Percentiles rank a stretch among this genome's conserved stretches.
Evolutionary conservation across 2,888 invertebrate species (phyloP).

Genomic region (Parnassius apollo): DNA sequence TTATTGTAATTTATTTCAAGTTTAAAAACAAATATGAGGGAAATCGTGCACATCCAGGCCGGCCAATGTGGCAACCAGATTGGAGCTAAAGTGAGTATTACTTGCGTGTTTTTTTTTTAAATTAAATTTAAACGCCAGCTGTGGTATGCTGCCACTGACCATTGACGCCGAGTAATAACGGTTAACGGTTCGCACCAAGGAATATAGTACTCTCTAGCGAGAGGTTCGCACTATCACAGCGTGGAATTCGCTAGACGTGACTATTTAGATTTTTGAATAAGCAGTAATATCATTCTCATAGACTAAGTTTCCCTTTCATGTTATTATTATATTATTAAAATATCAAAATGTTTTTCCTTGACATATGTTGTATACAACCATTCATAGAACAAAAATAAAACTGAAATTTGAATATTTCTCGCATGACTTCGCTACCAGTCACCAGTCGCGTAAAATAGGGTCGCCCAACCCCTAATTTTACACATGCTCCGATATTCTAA

Average conservation of each 20-base stretch:
- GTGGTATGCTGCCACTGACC: constrained; percentile 15
- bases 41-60: constrained; percentile 91
- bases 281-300: not conserved
- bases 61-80: constrained; percentile 94
- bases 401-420: constrained; percentile 45
- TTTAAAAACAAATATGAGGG: constrained; percentile 84
- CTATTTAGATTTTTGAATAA: not conserved
- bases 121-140: constrained; percentile 25
- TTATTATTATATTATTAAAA: not conserved
- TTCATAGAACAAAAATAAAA: constrained; percentile 47
- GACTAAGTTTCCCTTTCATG: no score
- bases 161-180: not conserved
- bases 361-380: constrained; percentile 50
- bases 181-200: constrained; percentile 18
- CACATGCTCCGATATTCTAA: constrained; percentile 15
- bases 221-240: constrained; percentile 15
- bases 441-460: constrained; percentile 10
- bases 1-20: constrained; percentile 63
- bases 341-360: constrained; percentile 28
- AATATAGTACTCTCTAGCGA: no score
- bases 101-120: constrained; percentile 23
- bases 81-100: constrained; percentile 59
- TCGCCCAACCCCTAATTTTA: constrained; percentile 15
- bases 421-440: constrained; percentile 33
- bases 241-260: constrained; percentile 14